phyloP scores from a whole-genome alignment of 2,888 invertebrate species.

The Carabus problematicus region DNA sequence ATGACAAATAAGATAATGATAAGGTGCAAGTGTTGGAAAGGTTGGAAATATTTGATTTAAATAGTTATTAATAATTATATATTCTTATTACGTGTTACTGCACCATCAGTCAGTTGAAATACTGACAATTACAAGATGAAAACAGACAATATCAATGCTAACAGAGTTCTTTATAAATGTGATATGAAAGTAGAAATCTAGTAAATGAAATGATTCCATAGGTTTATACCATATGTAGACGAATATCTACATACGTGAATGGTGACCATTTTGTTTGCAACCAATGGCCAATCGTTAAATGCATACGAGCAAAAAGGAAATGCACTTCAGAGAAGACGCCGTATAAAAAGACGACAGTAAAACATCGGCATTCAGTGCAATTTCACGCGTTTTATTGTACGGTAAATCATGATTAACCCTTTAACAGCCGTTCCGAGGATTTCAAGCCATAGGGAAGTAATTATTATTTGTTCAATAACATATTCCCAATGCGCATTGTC shows the following conservation, averaged over 20 bases:
- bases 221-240: background rate
- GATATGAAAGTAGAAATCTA: too few species aligned
- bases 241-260: background rate
- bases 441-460: slow-evolving; percentile 33
- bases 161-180: too few species aligned
- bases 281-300: slow-evolving; percentile 34
- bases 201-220: too few species aligned
- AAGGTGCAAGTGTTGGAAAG: too few species aligned
- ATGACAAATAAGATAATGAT: too few species aligned
- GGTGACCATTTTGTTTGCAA: slow-evolving; percentile 13
- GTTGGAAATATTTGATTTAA: too few species aligned
- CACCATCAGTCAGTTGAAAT: too few species aligned
- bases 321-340: slow-evolving; percentile 38
- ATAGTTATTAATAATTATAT: too few species aligned
- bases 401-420: slow-evolving; percentile 44
- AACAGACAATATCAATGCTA: too few species aligned
- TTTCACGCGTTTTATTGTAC: slow-evolving; percentile 43
- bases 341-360: slow-evolving; percentile 34
- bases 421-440: slow-evolving; percentile 38
- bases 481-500: background rate
- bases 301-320: slow-evolving; percentile 31
- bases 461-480: slow-evolving; percentile 36
- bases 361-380: slow-evolving; percentile 42
- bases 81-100: too few species aligned
- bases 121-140: too few species aligned